Conservation (phyloP, 2,888 invertebrate genomes). For the Protophormia terraenovae region DNA sequence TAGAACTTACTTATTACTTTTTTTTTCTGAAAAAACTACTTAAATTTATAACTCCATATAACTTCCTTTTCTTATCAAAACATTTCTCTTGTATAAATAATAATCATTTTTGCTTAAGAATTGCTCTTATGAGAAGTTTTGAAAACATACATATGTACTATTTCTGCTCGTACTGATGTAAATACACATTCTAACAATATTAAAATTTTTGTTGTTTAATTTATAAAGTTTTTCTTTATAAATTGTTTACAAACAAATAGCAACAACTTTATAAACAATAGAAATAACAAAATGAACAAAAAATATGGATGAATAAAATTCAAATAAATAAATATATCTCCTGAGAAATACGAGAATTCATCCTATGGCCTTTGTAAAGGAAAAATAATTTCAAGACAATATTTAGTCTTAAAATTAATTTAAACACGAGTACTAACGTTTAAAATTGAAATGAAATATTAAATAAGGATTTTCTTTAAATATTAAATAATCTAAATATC, state of each 20-base stretch:
- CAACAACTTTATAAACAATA: background rate
- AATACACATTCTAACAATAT: conserved; percentile 4
- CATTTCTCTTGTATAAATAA: background rate
- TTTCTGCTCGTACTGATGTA: background rate
- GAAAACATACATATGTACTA: background rate
- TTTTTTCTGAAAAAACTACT: too few species aligned
- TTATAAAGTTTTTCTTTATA: background rate
- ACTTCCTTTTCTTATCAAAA: background rate
- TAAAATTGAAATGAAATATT: too few species aligned
- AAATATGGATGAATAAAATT: background rate
- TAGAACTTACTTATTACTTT: too few species aligned
- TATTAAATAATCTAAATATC: too few species aligned
- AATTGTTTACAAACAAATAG: background rate
- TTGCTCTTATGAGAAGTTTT: background rate
- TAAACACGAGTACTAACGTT: too few species aligned
- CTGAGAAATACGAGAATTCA: too few species aligned
- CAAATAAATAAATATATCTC: background rate
- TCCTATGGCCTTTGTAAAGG: too few species aligned
- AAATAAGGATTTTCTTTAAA: too few species aligned
- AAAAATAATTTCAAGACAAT: too few species aligned
- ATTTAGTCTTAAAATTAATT: too few species aligned
- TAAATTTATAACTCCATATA: background rate
- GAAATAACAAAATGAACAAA: too few species aligned
- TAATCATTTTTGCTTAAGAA: background rate
- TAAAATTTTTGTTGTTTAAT: conserved; percentile 1